These are phyloP conservation scores for Malthinus flaveolus DNA, from an alignment of 2,888 invertebrate genomes.

Conservation along the genomic window DNA sequence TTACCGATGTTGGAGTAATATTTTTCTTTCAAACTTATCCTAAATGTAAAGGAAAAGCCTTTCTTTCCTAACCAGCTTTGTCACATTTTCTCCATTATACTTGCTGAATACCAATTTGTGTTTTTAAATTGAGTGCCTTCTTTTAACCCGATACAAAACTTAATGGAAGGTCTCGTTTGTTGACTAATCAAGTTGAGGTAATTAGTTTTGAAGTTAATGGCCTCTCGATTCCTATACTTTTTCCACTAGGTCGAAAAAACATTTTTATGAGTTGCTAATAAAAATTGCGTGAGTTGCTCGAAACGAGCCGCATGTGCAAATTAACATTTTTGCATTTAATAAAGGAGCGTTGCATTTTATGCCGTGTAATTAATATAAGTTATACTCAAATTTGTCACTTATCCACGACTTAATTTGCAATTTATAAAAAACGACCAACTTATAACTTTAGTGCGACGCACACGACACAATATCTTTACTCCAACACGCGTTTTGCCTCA, in stretches of 20 bases:
- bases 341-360: not conserved
- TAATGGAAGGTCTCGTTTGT: not conserved
- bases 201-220: slow-evolving; percentile 1
- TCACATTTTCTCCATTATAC: not conserved
- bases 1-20: slow-evolving; percentile 45
- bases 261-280: too few species aligned
- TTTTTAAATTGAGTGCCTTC: slow-evolving; percentile 1
- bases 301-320: not conserved
- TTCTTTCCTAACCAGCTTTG: too few species aligned
- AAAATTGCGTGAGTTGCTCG: slow-evolving; percentile 6
- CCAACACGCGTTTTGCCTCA: not conserved
- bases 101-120: not conserved
- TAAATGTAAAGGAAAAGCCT: too few species aligned
- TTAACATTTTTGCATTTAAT: not conserved
- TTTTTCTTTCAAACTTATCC: slow-evolving; percentile 24
- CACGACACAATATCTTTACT: slow-evolving; percentile 10
- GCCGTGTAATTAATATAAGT: too few species aligned
- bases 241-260: too few species aligned
- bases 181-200: slow-evolving; percentile 2
- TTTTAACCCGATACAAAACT: slow-evolving; percentile 3
- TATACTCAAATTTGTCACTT: too few species aligned
- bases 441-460: slow-evolving; percentile 4
- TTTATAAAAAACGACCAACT: not conserved
- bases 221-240: not conserved
- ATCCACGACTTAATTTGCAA: too few species aligned